phyloP scores from a whole-genome alignment of 2,797 vertebrate species.

The Furcifer pardalis region DNA sequence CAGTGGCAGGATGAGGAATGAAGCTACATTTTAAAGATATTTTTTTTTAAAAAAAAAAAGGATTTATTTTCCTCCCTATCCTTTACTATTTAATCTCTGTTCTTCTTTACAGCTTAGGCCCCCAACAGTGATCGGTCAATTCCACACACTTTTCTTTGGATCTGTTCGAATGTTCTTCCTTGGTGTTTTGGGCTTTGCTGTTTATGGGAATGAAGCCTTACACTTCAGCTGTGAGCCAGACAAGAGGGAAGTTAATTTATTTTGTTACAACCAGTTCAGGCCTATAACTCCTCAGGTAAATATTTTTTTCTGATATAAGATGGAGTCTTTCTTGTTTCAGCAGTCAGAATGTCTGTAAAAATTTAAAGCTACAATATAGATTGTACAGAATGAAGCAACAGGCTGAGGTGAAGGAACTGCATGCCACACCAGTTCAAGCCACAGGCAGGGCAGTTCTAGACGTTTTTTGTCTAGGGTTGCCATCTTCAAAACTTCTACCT shows the following conservation, averaged over 20 bases:
- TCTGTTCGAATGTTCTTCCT: conserved; percentile 88
- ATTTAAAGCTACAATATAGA: not conserved
- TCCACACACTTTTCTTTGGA: conserved; percentile 92
- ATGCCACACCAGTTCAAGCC: not conserved
- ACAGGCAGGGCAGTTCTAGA: too few species aligned
- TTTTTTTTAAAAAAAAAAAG: too few species aligned
- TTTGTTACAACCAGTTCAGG: conserved; percentile 91
- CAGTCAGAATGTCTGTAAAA: not conserved
- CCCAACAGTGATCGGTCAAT: conserved; percentile 87
- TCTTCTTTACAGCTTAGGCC: conserved; percentile 83
- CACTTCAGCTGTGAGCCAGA: conserved; percentile 91
- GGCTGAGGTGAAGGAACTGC: not conserved
- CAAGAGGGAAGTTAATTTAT: conserved; percentile 87
- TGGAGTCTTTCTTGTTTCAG: not conserved
- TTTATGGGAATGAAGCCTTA: conserved; percentile 88
- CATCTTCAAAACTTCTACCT: not conserved
- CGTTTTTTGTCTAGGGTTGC: not conserved
- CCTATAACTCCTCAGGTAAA: conserved; percentile 88
- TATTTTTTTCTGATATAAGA: not conserved
- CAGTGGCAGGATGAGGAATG: not conserved
- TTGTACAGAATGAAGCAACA: not conserved
- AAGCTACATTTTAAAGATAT: conserved; percentile 36
- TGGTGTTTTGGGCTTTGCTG: conserved; percentile 87
- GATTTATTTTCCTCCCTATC: conserved; percentile 15
- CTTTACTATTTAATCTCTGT: conserved; percentile 49